Evolutionary conservation across 2,888 invertebrate genomes (phyloP).

Genomic region (Callinectes sapidus): DNA sequence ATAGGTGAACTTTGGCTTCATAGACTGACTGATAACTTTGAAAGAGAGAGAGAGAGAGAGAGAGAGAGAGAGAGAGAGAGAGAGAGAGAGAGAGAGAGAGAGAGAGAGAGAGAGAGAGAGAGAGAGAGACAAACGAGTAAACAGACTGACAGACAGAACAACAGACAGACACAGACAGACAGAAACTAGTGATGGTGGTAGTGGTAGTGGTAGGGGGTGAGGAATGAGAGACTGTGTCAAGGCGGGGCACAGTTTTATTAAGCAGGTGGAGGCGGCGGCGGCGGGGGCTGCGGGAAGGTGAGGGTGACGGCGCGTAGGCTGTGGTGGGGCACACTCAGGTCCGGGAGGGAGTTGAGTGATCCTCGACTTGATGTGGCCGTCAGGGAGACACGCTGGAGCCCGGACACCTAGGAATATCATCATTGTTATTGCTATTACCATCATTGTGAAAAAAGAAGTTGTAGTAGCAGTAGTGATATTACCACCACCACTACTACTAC

Average conservation of each 20-base stretch:
- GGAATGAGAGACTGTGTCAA: not conserved
- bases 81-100: constrained; percentile 50
- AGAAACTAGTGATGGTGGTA: not conserved
- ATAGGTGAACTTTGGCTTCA: constrained; percentile 53
- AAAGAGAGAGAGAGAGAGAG: not conserved
- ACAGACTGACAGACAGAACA: not conserved
- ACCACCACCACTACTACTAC: too few relatives aligned
- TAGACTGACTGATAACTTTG: not conserved
- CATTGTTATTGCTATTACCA: not conserved
- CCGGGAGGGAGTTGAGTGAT: constrained; percentile 47
- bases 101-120: constrained; percentile 46
- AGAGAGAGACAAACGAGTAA: too few relatives aligned
- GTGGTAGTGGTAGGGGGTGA: not conserved
- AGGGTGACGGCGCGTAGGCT: constrained; percentile 56
- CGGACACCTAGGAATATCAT: constrained; percentile 39
- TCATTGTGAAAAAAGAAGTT: not conserved
- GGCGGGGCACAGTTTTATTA: constrained; percentile 20
- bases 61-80: constrained; percentile 23
- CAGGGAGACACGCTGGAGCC: constrained; percentile 49
- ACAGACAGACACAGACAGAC: not conserved
- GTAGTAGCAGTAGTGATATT: not conserved
- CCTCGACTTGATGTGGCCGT: constrained; percentile 49
- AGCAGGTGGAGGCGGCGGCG: constrained; percentile 56
- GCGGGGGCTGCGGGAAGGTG: constrained; percentile 63
- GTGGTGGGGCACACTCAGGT: constrained; percentile 59